A percentile compares a stretch with the other conserved stretches of the same genome.
phyloP scores from a whole-genome alignment of 2,888 invertebrate genomes.

The Acanthopleura granulata region DNA sequence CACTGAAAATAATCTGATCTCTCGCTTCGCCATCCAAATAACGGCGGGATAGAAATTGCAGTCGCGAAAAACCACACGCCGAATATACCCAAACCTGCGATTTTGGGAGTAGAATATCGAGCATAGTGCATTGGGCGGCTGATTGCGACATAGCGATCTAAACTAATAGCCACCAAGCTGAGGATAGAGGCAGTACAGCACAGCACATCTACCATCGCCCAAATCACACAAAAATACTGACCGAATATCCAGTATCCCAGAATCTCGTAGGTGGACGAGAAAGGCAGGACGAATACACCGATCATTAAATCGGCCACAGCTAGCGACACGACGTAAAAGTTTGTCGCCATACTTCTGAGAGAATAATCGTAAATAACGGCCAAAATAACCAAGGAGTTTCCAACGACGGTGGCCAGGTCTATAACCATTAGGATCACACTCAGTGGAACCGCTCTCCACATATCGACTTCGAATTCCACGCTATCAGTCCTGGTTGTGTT shows the following conservation, averaged over 20 bases:
- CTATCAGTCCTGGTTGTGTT: background rate
- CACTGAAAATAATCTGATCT: slow-evolving; percentile 33
- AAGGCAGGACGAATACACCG: slow-evolving; percentile 28
- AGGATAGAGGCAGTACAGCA: slow-evolving; percentile 33
- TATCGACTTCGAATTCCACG: slow-evolving; percentile 7
- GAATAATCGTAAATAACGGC: slow-evolving; percentile 28
- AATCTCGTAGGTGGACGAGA: slow-evolving; percentile 29
- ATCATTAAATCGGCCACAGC: slow-evolving; percentile 26
- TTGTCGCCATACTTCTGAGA: slow-evolving; percentile 25
- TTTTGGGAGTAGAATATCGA: slow-evolving; percentile 25
- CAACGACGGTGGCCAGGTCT: slow-evolving; percentile 23
- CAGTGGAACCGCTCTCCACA: slow-evolving; percentile 17
- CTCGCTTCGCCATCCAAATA: slow-evolving; percentile 40
- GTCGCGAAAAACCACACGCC: slow-evolving; percentile 27
- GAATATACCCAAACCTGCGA: slow-evolving; percentile 22
- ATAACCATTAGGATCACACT: slow-evolving; percentile 22
- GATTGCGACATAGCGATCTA: slow-evolving; percentile 29
- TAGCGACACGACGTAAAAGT: slow-evolving; percentile 28
- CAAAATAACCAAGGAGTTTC: slow-evolving; percentile 27
- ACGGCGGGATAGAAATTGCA: slow-evolving; percentile 26
- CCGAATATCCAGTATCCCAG: slow-evolving; percentile 26
- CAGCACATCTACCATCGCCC: slow-evolving; percentile 27
- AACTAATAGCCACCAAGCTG: slow-evolving; percentile 30
- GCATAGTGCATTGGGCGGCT: slow-evolving; percentile 30
- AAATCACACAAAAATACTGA: slow-evolving; percentile 23